A percentile compares a stretch with the other conserved stretches of the same genome.
Evolutionary conservation across 2,113 vertebrate species (phyloP).

Genomic region (Choloepus hoffmanni): DNA sequence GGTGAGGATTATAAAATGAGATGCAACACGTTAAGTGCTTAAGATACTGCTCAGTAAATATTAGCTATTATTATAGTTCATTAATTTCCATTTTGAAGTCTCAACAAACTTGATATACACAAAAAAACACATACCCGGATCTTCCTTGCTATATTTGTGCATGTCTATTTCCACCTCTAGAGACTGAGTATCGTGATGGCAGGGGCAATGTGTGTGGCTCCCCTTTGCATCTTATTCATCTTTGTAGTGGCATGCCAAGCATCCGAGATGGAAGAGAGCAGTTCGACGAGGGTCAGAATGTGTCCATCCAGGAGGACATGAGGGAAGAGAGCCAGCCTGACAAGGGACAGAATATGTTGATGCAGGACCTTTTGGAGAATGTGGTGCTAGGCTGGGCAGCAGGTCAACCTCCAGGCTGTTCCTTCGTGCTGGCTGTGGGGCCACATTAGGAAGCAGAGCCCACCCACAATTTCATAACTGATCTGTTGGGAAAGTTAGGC

Average conservation of each 20-base stretch:
- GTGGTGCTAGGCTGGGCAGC: too few relatives aligned
- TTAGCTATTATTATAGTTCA: not conserved
- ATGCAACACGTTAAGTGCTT: not conserved
- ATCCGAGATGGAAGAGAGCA: not conserved
- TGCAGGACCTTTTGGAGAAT: not conserved
- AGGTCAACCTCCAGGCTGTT: not conserved
- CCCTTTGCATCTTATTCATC: not conserved
- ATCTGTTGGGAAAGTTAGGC: not conserved
- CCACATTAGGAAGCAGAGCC: not conserved
- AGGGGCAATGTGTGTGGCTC: not conserved
- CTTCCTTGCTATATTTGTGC: not conserved
- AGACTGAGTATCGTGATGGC: not conserved
- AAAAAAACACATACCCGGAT: not conserved
- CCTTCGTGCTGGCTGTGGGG: not conserved
- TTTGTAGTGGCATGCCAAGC: not conserved
- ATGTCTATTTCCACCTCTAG: not conserved
- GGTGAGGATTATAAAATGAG: not conserved
- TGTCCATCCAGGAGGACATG: too few relatives aligned
- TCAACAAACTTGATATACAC: not conserved
- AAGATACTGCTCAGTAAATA: not conserved
- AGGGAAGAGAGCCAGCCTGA: too few relatives aligned
- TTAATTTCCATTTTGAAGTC: not conserved
- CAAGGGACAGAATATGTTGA: too few relatives aligned
- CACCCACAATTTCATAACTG: not conserved
- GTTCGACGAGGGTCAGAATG: not conserved